phyloP scores from a whole-genome alignment of 2,113 vertebrate genomes.

The Chelonoidis abingdonii region DNA sequence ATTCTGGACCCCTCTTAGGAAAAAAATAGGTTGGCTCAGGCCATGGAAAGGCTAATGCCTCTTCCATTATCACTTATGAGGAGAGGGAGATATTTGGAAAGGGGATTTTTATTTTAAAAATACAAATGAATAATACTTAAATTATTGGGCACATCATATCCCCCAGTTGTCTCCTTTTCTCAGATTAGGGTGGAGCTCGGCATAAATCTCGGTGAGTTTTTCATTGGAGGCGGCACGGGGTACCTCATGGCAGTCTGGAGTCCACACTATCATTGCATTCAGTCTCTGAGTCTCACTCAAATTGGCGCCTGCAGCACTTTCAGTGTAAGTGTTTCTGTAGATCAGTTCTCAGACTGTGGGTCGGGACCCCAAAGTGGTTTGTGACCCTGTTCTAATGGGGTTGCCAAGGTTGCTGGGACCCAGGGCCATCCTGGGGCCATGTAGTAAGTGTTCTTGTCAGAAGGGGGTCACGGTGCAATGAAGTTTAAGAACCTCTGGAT shows the following conservation, averaged over 20 bases:
- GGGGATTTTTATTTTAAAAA: slow-evolving; percentile 69
- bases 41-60: slow-evolving; percentile 67
- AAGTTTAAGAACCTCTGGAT: background rate
- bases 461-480: no score
- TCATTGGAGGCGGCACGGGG: background rate
- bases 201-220: background rate
- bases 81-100: slow-evolving; percentile 69
- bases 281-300: background rate
- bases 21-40: slow-evolving; percentile 64
- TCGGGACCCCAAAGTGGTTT: no score
- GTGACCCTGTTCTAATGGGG: no score
- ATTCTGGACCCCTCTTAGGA: slow-evolving; percentile 72
- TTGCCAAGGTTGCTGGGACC: no score
- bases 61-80: slow-evolving; percentile 72
- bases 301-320: background rate
- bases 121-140: slow-evolving; percentile 52
- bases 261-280: background rate
- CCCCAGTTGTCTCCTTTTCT: background rate
- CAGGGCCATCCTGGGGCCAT: no score
- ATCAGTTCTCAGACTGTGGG: no score
- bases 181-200: background rate
- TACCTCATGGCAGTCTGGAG: background rate
- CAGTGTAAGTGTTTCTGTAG: background rate
- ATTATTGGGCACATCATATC: slow-evolving; percentile 23
- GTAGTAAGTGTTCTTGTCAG: no score